Base-by-base conservation (phyloP, 2,888 invertebrate genomes). In the Aleiodes leptofemur region DNA sequence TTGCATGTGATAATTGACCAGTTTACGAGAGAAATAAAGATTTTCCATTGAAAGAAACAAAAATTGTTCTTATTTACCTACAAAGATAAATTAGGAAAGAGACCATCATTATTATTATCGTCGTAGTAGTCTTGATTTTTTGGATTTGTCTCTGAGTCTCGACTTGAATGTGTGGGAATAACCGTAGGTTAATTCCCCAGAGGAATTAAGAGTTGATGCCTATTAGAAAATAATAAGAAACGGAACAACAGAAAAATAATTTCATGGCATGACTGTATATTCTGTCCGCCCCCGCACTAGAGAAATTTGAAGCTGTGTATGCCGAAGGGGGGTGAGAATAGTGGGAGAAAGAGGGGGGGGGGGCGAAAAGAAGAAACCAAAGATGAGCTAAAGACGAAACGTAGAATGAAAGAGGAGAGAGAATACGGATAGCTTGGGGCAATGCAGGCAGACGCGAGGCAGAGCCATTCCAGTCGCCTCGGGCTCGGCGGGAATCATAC, bases 361-460 rank as follows among this genome's bases (percentile, higher is more conserved):
- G 23, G 23, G 23, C 23, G 23, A 23, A 23, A 23, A 53, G 50
- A 64, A 59, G 55, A 72, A 34, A 48, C 16, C 38, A 16, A 16
- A 48, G 43, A 31, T 50, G 53, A 73, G 38, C 23, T 38, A 48
- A 73, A 69, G 57, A 72, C 29, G 68, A 77, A 48, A 71, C 73
- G 9, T 55, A 71, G 48, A 61, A 72, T 57, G 53, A 74, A 69
- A 64, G 76, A 16, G 66, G 70, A 75, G 55, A 55, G 71, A 70
- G 76, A 74, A 80, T 69, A 69, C 34, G 31, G 69, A 59, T 82
- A 69, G 85, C 88, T 83, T 43, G 69, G 59, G 82, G 88, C 87
- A 80, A 75, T 87, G 86, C 86, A 85, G 86, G 85, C 87, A 84
- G 84, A 86, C 85, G 84, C 83, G 82, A 82, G 81, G 80, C 81